Base-by-base conservation (phyloP, 2,113 vertebrate genomes). In the Callopanchax toddi region DNA sequence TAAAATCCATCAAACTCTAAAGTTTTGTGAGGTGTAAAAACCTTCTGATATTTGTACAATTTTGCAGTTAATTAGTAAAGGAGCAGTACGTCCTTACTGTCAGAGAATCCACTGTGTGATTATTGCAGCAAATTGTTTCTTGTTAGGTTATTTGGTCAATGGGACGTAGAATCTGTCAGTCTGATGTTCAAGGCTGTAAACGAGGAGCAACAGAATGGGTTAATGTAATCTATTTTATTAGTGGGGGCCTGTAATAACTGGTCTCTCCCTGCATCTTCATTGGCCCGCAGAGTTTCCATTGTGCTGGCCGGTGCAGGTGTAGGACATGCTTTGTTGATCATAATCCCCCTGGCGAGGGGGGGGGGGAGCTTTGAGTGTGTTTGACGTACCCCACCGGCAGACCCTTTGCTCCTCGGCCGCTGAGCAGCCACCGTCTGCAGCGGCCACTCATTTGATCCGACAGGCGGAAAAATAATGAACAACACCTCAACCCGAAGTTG, bases 381-480 rank as follows among this genome's bases (percentile, higher is more conserved):
- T 96, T 96, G 95, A 96, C 95, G 95, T 96, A 94, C 93, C 96
- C 95, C 95, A 93, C 94, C 93, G 95, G 94, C 93, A 90, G 93
- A 92, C 91, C 94, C 90, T 88, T 89, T 92, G 87, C 87, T 89
- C 94, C 91, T 84, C 84, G 81, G 83, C 80, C 74, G 81, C 83
- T 64, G 76, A 69, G 79, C 89, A 89, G 92, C 92, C 94, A 91
- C 92, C 92, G 84, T 81, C 82, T 85, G 87, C 90, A 89, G 91
- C 93, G 87, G 89, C 92, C 90, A 92, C 94, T 96, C 95, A 99
- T 96, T 91, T 91, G 91, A 97, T 97, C 94, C 72, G 97, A 99
- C 97, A 99, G 91, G 97, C 95, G 96, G 96, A 99, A 99, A 99
- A 99, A 99, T 99, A 99, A 99, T 98, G 96, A 99, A 96, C 93